Evolutionary conservation across 2,888 invertebrate species (phyloP).

Genomic region (Blastobasis lacticolella): DNA sequence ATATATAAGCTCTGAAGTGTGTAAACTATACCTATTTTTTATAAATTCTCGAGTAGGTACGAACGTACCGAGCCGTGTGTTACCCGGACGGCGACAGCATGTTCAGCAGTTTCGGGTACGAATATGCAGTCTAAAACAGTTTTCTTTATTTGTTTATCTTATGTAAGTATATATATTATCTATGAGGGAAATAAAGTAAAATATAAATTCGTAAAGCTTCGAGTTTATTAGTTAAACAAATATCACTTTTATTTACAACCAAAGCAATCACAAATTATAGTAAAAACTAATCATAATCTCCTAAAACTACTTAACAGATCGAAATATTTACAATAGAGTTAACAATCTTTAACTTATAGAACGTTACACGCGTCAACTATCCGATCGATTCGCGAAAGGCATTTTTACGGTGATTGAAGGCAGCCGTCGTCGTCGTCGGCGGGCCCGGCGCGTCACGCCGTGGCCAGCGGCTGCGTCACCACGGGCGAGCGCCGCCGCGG

Average conservation of each 20-base stretch:
- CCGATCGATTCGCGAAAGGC: slow-evolving; percentile 22
- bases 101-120: too few relatives aligned
- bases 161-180: too few relatives aligned
- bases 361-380: slow-evolving; percentile 24
- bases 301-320: slow-evolving; percentile 73
- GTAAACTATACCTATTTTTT: too few relatives aligned
- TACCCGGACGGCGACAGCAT: too few relatives aligned
- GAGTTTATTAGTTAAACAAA: slow-evolving; percentile 72
- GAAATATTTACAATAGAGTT: slow-evolving; percentile 71
- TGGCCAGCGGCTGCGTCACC: slow-evolving; percentile 65
- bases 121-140: too few relatives aligned
- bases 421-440: slow-evolving; percentile 22
- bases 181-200: background rate
- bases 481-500: slow-evolving; percentile 69
- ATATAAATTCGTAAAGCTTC: slow-evolving; percentile 49
- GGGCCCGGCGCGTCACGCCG: slow-evolving; percentile 65
- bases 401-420: slow-evolving; percentile 17
- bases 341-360: slow-evolving; percentile 51
- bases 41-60: too few relatives aligned
- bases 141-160: too few relatives aligned
- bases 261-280: slow-evolving; percentile 71
- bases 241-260: slow-evolving; percentile 74
- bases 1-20: too few relatives aligned
- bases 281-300: slow-evolving; percentile 66
- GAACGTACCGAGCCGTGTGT: too few relatives aligned